Base-by-base conservation (phyloP, 2,888 invertebrate genomes). In the Drosophila hamatofila region DNA sequence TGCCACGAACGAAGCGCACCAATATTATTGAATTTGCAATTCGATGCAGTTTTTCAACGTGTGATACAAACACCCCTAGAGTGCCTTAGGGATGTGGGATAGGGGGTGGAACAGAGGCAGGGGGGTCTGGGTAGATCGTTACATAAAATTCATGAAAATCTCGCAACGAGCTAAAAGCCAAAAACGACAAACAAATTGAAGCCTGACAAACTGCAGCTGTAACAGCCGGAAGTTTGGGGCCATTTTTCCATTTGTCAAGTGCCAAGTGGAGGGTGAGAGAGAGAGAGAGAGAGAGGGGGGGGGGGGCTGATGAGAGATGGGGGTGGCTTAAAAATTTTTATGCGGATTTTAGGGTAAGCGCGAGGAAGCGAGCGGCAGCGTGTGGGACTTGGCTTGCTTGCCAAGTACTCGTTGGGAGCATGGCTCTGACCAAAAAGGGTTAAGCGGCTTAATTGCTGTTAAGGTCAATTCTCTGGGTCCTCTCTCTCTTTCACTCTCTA, bases 401-500 rank as follows among this genome's bases (percentile, higher is more conserved):
- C 16, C 25, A 48, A 52, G 61, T 68, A 67, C 39, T 55, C 49
- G 51, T 14, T 66, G 39, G 25, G 39, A 46, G 54, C 68, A 18
- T 25, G 54, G 21, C 41, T 39, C 48, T 44, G 52, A 27, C 48
- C 55, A 56, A 55, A 37, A 48, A 35, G 67, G 80, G 69, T 73
- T 88, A 85, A 88, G 83, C 83, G 83, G 86, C 86, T 83, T 86
- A 83, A 88, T 88, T 88, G 89, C 77, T 80, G 75, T 62, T 83
- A 80, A 88, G 89, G 88, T 85, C 86, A 88, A 77, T 72, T 73
- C 66, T 42, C 39, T 54, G 72, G 42, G 58, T 54, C 57, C 37
- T 21, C 27, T 30, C 30, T 41, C 18, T 7, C 33, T 42, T n/a
- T 21, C 33, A 11, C 37, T 21, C 27, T 18, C 18, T 18, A 11